A percentile compares a stretch with the other conserved stretches of the same genome.
Evolutionary conservation across 2,113 vertebrate species (phyloP).

Genomic region (Microtus richardsoni): DNA sequence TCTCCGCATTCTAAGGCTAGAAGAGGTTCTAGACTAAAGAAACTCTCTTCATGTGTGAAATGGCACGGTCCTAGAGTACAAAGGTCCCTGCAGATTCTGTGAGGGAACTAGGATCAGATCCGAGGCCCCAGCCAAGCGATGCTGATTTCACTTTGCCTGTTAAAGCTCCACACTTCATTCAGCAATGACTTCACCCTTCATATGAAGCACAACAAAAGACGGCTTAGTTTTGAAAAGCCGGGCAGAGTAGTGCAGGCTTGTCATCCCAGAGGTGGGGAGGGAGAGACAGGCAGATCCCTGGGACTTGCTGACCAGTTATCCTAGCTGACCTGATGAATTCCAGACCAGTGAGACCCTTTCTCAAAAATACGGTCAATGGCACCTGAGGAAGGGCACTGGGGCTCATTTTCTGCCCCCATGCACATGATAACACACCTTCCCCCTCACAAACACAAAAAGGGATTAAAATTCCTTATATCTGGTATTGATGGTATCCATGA

Average conservation of each 20-base stretch:
- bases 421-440: not conserved
- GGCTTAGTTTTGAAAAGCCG: not conserved
- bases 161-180: not conserved
- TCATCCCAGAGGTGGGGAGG: not conserved
- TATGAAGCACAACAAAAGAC: not conserved
- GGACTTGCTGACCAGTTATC: not conserved
- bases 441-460: not conserved
- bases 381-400: not conserved
- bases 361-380: not conserved
- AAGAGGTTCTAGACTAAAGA: not conserved
- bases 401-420: no score
- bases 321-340: not conserved
- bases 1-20: not conserved
- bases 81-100: no score
- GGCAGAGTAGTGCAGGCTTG: no score
- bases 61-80: not conserved
- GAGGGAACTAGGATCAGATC: no score
- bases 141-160: not conserved
- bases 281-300: not conserved
- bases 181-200: not conserved
- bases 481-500: not conserved
- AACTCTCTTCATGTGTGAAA: not conserved
- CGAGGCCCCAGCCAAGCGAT: rapidly evolving
- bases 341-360: not conserved
- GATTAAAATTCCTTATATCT: not conserved